Percentiles rank a stretch among this genome's conserved stretches.
Evolutionary conservation across 2,888 invertebrate species (phyloP).

Genomic region (Drosophila fulvimacula): DNA sequence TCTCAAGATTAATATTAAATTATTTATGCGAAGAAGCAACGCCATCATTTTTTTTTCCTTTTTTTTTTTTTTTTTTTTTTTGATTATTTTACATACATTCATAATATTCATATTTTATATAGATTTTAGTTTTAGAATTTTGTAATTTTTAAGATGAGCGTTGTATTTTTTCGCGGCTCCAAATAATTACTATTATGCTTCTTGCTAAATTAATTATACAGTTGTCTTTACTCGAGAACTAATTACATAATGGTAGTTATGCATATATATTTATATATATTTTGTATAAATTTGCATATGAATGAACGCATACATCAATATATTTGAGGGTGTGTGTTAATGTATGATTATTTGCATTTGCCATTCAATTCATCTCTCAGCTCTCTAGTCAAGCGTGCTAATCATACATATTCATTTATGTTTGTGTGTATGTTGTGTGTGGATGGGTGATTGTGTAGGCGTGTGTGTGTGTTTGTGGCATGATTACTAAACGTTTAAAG

Average conservation of each 20-base stretch:
- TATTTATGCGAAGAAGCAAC: constrained; percentile 41
- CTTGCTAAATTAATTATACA: constrained; percentile 72
- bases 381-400: constrained; percentile 58
- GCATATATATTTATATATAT: constrained; percentile 30
- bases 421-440: constrained; percentile 14
- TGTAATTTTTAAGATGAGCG: constrained; percentile 32
- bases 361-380: constrained; percentile 22
- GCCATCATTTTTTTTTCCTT: constrained; percentile 32
- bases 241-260: constrained; percentile 72
- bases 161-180: constrained; percentile 42
- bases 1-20: constrained; percentile 54
- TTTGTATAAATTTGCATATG: constrained; percentile 36
- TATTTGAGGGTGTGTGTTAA: constrained; percentile 27
- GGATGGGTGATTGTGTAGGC: constrained; percentile 5
- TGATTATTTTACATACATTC: constrained; percentile 21
- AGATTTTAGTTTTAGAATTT: constrained; percentile 41
- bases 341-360: constrained; percentile 22
- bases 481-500: constrained; percentile 67
- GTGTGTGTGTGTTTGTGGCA: constrained; percentile 28
- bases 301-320: constrained; percentile 29
- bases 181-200: constrained; percentile 58
- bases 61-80: neutral
- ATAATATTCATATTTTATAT: constrained; percentile 38
- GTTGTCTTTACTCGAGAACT: constrained; percentile 55
- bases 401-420: constrained; percentile 26